Conservation (phyloP, 2,797 vertebrate species). For the Spea hammondii region DNA sequence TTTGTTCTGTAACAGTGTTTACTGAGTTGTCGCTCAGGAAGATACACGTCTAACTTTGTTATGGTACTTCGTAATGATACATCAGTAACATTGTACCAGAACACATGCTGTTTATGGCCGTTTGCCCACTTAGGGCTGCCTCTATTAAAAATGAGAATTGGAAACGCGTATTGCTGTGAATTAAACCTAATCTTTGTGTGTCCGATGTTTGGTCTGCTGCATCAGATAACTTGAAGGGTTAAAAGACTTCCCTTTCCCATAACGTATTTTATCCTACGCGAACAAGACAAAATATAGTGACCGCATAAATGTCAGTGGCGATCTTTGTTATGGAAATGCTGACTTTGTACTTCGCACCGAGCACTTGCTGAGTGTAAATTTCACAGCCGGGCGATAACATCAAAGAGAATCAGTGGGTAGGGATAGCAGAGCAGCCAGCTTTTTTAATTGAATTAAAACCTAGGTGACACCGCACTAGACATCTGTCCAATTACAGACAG, state of each 20-base stretch:
- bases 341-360: conserved; percentile 70
- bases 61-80: conserved; percentile 29
- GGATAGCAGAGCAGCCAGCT: conserved; percentile 83
- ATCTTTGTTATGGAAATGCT: conserved; percentile 58
- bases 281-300: conserved; percentile 50
- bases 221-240: background rate
- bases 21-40: conserved; percentile 20
- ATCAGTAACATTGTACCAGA: conserved; percentile 18
- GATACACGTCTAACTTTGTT: conserved; percentile 3
- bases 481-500: conserved; percentile 86
- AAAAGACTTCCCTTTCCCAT: conserved; percentile 16
- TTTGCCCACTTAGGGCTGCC: background rate
- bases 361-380: conserved; percentile 77
- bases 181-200: background rate
- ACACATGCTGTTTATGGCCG: background rate
- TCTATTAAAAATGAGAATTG: conserved; percentile 2
- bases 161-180: conserved; percentile 1
- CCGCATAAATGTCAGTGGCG: conserved; percentile 45
- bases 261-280: conserved; percentile 8
- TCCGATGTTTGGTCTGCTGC: background rate
- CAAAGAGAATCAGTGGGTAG: conserved; percentile 89
- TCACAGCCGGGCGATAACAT: conserved; percentile 79
- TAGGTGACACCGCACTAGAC: conserved; percentile 75
- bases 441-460: conserved; percentile 99
- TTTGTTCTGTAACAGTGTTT: background rate